Percentiles rank a stretch among this genome's conserved stretches.
Evolutionary conservation across 1,140 invertebrate species (phyloP).

Genomic region (Heliothis virescens): DNA sequence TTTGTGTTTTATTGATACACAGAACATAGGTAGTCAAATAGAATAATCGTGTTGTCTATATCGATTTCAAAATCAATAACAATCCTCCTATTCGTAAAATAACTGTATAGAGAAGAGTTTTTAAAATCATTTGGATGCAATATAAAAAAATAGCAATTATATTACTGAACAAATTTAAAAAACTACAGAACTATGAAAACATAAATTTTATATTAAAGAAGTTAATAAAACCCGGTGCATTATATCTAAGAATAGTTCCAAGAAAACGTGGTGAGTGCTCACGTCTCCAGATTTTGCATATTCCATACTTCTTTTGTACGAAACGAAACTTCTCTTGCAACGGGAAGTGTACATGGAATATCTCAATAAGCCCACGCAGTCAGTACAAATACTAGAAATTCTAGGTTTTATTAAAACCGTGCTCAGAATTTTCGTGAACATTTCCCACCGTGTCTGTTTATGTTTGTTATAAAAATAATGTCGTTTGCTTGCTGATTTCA

Average conservation of each 20-base stretch:
- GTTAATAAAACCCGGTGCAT: not conserved
- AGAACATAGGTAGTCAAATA: no score
- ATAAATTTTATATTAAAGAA: not conserved
- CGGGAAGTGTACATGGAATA: constrained; percentile 38
- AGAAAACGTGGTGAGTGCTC: not conserved
- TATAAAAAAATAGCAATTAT: no score
- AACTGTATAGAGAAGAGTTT: no score
- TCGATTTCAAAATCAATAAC: no score
- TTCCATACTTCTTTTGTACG: constrained; percentile 2
- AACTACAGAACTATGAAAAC: not conserved
- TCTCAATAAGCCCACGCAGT: constrained; percentile 46
- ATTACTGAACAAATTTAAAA: no score
- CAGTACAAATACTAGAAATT: constrained; percentile 43
- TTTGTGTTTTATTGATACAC: no score
- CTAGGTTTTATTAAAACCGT: constrained; percentile 58
- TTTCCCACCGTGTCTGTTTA: constrained; percentile 1
- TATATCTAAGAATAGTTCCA: not conserved
- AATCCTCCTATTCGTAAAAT: no score
- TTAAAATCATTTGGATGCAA: no score
- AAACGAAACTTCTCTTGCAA: constrained; percentile 25
- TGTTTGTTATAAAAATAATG: constrained; percentile 20
- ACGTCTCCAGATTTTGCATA: constrained; percentile 17
- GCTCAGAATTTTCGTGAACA: constrained; percentile 43
- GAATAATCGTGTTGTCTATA: no score
- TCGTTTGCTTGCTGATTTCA: not conserved